Evolutionary conservation across 1,140 invertebrate genomes (phyloP).

Genomic region (Ceratosolen fusciceps): DNA sequence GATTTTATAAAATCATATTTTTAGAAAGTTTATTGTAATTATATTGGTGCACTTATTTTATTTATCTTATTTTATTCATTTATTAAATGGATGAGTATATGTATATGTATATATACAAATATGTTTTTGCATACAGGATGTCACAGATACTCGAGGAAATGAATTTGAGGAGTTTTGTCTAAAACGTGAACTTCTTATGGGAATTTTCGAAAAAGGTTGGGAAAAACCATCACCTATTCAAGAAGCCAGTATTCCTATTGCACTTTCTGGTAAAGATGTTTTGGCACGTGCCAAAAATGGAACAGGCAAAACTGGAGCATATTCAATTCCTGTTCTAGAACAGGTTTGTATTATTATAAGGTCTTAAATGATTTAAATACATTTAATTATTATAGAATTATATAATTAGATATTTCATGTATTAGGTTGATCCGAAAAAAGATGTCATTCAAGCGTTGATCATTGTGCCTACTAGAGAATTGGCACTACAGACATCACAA

Average conservation of each 20-base stretch:
- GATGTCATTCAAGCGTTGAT: slow-evolving; percentile 96
- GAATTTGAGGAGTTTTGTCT: slow-evolving; percentile 99
- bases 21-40: too few relatives aligned
- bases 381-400: too few relatives aligned
- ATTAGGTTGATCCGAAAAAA: slow-evolving; percentile 87
- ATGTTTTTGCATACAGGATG: too few relatives aligned
- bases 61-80: too few relatives aligned
- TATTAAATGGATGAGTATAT: too few relatives aligned
- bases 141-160: slow-evolving; percentile 98
- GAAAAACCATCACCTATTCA: slow-evolving; percentile 99
- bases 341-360: slow-evolving; percentile 69
- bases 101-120: too few relatives aligned
- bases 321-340: slow-evolving; percentile 98
- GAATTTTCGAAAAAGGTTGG: slow-evolving; percentile 99
- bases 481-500: slow-evolving; percentile 99
- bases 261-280: slow-evolving; percentile 97
- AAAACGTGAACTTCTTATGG: slow-evolving; percentile 97
- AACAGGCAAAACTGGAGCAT: slow-evolving; percentile 99
- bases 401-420: too few relatives aligned
- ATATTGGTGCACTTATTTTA: too few relatives aligned
- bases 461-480: slow-evolving; percentile 98
- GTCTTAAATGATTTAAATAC: slow-evolving; percentile 23
- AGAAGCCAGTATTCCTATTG: slow-evolving; percentile 98
- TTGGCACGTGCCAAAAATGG: slow-evolving; percentile 99
- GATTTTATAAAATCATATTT: too few relatives aligned